Conservation (phyloP, 1,140 invertebrate genomes). For the Laupala kohalensis region DNA sequence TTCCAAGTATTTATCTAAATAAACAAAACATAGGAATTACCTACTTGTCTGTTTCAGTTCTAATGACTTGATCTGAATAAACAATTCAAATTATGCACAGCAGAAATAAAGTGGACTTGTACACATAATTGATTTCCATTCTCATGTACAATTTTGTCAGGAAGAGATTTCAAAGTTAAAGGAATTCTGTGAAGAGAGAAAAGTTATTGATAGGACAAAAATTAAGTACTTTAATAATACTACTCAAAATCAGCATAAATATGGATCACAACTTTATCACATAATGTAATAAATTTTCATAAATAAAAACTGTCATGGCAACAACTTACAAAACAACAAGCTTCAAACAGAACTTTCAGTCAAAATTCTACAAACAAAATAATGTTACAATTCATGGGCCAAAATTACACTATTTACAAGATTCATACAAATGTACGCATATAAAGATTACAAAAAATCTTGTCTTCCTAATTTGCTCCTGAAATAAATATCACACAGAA, state of each 20-base stretch:
- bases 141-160: too few species aligned
- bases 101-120: background rate
- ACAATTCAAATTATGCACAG: background rate
- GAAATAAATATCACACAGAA: background rate
- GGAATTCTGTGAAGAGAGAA: background rate
- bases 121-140: background rate
- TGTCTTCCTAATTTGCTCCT: background rate
- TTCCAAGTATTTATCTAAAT: background rate
- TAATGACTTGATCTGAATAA: background rate
- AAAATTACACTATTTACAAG: background rate
- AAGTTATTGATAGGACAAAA: background rate
- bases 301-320: background rate
- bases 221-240: background rate
- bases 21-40: background rate
- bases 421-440: background rate
- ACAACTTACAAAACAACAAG: background rate
- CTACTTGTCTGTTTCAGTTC: background rate
- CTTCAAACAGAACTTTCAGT: background rate
- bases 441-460: background rate
- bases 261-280: background rate
- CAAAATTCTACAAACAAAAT: background rate
- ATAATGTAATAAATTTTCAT: background rate
- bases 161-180: too few species aligned
- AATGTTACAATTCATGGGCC: background rate
- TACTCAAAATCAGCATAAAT: background rate